A percentile compares a stretch with the other conserved stretches of the same genome.
These are phyloP conservation scores for Campoletis sonorensis DNA, from an alignment of 1,140 invertebrate species.

Conservation along the genomic window DNA sequence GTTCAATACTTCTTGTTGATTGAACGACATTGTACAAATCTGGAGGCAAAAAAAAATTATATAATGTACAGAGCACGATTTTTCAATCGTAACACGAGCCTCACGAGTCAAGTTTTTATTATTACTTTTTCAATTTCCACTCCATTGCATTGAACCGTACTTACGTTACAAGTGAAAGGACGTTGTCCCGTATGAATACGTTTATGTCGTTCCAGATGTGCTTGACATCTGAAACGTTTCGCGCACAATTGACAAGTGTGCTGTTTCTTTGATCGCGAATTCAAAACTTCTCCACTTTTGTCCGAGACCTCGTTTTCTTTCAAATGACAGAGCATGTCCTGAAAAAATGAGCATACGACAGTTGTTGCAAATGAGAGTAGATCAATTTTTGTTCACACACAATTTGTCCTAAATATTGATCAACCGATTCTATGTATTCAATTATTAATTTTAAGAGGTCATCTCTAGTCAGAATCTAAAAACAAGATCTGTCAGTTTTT, in stretches of 20 bases:
- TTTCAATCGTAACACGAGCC: too few species aligned
- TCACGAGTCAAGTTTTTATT: constrained; percentile 14
- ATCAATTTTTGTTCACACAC: too few species aligned
- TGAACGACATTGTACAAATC: constrained; percentile 79
- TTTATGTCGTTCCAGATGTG: constrained; percentile 73
- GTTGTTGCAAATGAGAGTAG: too few species aligned
- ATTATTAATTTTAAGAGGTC: too few species aligned
- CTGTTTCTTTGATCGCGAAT: constrained; percentile 58
- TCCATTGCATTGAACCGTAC: constrained; percentile 55
- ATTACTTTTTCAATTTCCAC: not conserved
- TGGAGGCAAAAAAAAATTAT: constrained; percentile 48
- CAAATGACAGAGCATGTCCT: constrained; percentile 70
- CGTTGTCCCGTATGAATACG: constrained; percentile 70
- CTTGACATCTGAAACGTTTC: constrained; percentile 70
- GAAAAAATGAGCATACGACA: constrained; percentile 11
- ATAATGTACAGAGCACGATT: too few species aligned
- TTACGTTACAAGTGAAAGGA: constrained; percentile 70
- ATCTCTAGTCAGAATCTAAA: too few species aligned
- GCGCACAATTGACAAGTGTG: constrained; percentile 65
- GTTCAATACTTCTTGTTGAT: constrained; percentile 78
- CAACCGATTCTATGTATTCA: not conserved
- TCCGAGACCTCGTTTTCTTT: constrained; percentile 62
- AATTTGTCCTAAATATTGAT: too few species aligned
- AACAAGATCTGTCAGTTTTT: too few species aligned
- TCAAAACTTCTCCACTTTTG: constrained; percentile 52